These are phyloP conservation scores for Geopemphigus sp. DNA, from an alignment of 1,140 invertebrate species.

Conservation along the genomic window DNA sequence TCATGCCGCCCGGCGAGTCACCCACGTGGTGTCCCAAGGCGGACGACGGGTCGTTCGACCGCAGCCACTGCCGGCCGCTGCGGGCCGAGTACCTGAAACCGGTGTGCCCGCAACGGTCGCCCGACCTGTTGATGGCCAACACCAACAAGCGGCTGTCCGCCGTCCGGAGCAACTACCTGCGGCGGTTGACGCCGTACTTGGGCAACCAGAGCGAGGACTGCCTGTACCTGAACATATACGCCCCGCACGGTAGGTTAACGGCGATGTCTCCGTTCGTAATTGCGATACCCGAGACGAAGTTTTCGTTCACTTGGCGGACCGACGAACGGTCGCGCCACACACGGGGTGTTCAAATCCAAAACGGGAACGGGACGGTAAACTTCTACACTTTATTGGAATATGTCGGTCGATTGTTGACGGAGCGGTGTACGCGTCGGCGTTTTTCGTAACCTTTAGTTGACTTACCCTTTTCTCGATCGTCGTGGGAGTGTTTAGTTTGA, in stretches of 20 bases:
- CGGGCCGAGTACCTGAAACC: conserved; percentile 76
- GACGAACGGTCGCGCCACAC: no score
- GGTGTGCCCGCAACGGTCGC: conserved; percentile 86
- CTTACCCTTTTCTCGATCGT: no score
- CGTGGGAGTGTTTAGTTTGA: no score
- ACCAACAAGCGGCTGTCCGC: conserved; percentile 81
- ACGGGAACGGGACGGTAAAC: no score
- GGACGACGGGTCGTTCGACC: not conserved
- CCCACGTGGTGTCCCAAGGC: conserved; percentile 76
- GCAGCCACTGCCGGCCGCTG: conserved; percentile 55
- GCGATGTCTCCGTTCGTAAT: no score
- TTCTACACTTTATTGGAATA: no score
- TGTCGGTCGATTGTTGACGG: no score
- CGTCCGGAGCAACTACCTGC: conserved; percentile 82
- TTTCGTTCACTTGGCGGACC: no score
- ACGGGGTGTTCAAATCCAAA: no score
- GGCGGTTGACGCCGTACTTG: conserved; percentile 76
- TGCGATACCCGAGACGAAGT: no score
- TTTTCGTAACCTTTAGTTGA: no score
- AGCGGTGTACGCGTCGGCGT: no score
- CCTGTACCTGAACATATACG: conserved; percentile 93
- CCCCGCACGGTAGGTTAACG: conserved; percentile 65
- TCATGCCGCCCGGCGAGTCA: conserved; percentile 85
- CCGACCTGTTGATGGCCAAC: conserved; percentile 73
- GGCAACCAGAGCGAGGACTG: conserved; percentile 95